These are phyloP conservation scores for Acomys russatus DNA, from an alignment of 2,797 vertebrate species.

Conservation along the genomic window DNA sequence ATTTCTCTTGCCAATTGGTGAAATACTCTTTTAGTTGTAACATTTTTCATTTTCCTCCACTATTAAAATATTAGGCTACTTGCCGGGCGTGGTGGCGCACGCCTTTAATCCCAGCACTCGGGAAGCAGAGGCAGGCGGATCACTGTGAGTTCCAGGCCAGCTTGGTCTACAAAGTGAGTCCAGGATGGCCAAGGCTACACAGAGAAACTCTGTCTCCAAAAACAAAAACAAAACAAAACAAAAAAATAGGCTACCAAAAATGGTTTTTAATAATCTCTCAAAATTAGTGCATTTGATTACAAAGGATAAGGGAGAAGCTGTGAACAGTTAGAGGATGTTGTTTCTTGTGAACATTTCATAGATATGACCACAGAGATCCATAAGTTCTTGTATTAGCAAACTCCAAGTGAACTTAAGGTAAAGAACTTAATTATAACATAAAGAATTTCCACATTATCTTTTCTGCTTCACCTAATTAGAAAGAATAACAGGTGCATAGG, in stretches of 20 bases:
- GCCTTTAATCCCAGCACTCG: too few species aligned
- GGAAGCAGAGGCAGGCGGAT: too few species aligned
- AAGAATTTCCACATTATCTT: background rate
- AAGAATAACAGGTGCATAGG: background rate
- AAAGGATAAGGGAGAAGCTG: background rate
- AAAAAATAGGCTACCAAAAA: background rate
- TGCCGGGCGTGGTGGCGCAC: too few species aligned
- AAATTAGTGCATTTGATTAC: constrained; percentile 1
- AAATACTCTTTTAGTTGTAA: background rate
- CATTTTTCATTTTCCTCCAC: background rate
- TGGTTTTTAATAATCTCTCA: background rate
- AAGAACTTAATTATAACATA: background rate
- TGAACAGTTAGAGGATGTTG: background rate
- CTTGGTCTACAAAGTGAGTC: too few species aligned
- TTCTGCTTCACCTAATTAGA: constrained; percentile 9
- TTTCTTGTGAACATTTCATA: background rate
- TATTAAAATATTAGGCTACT: background rate
- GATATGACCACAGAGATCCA: background rate
- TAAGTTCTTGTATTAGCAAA: background rate
- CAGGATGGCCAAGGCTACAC: too few species aligned
- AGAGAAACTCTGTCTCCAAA: too few species aligned
- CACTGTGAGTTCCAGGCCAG: too few species aligned
- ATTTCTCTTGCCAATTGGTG: background rate
- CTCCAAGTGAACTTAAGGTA: background rate
- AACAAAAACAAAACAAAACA: too few species aligned